These are phyloP conservation scores for Chalcosyrphus nemorum DNA, from an alignment of 2,888 invertebrate genomes.

Conservation along the genomic window DNA sequence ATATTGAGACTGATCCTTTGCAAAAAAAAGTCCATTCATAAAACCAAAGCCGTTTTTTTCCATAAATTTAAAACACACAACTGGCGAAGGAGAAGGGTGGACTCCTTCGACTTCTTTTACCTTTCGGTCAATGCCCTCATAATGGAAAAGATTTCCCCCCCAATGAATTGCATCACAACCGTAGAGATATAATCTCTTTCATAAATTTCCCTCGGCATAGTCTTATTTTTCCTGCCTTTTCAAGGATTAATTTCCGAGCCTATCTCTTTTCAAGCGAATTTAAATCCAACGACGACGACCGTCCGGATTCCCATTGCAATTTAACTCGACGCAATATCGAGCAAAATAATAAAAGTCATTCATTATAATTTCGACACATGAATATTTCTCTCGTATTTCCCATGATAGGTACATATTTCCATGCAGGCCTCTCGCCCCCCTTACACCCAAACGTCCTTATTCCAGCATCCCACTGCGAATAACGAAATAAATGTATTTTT, in stretches of 20 bases:
- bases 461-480: conserved; percentile 30
- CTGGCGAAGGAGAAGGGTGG: too few species aligned
- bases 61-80: too few species aligned
- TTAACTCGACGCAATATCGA: conserved; percentile 38
- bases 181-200: neutral
- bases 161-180: neutral
- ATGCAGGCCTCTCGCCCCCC: neutral
- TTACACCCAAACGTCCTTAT: neutral
- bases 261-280: conserved; percentile 27
- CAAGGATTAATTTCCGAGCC: conserved; percentile 6
- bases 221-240: neutral
- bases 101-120: neutral
- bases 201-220: neutral
- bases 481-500: conserved; percentile 55
- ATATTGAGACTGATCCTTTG: too few species aligned
- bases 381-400: conserved; percentile 18
- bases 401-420: neutral
- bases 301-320: conserved; percentile 10
- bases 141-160: neutral
- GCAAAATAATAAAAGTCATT: conserved; percentile 61
- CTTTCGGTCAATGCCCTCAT: neutral
- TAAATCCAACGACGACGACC: conserved; percentile 6
- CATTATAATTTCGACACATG: conserved; percentile 62
- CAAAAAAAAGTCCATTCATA: too few species aligned
- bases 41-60: too few species aligned